A percentile compares a stretch with the other conserved stretches of the same genome.
Conservation (phyloP, 2,888 invertebrate species). For the Aspidapion aeneum region DNA sequence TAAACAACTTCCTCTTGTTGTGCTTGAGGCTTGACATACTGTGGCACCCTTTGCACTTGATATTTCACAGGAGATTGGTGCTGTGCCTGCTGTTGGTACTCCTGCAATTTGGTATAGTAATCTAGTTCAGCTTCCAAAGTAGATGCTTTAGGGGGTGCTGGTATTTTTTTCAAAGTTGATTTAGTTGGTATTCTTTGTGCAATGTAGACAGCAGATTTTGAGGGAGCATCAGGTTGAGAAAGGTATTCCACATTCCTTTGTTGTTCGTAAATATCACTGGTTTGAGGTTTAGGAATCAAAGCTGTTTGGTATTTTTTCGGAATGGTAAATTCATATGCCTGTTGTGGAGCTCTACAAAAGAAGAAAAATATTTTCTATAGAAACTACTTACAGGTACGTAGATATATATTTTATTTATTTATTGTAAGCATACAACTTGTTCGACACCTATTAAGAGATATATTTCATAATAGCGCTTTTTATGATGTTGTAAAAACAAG, state of each 20-base stretch:
- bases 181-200: conserved; percentile 14
- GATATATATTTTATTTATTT: too few relatives aligned
- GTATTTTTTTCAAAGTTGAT: neutral
- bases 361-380: too few relatives aligned
- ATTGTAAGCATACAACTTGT: too few relatives aligned
- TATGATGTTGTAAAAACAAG: neutral
- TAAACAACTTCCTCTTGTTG: conserved; percentile 4
- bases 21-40: conserved; percentile 11
- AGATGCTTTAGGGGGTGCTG: conserved; percentile 10
- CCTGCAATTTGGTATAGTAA: conserved; percentile 15
- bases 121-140: conserved; percentile 14
- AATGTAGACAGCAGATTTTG: conserved; percentile 10
- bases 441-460: too few relatives aligned
- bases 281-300: neutral
- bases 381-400: too few relatives aligned
- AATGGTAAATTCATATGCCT: neutral
- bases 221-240: conserved; percentile 2
- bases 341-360: neutral
- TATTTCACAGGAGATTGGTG: conserved; percentile 8
- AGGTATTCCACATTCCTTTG: conserved; percentile 5
- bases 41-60: conserved; percentile 15
- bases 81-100: conserved; percentile 13
- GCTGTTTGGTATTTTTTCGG: neutral
- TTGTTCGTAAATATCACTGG: neutral
- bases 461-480: neutral